Evolutionary conservation across 2,113 vertebrate species (phyloP).

Genomic region (Toxostoma redivivum): DNA sequence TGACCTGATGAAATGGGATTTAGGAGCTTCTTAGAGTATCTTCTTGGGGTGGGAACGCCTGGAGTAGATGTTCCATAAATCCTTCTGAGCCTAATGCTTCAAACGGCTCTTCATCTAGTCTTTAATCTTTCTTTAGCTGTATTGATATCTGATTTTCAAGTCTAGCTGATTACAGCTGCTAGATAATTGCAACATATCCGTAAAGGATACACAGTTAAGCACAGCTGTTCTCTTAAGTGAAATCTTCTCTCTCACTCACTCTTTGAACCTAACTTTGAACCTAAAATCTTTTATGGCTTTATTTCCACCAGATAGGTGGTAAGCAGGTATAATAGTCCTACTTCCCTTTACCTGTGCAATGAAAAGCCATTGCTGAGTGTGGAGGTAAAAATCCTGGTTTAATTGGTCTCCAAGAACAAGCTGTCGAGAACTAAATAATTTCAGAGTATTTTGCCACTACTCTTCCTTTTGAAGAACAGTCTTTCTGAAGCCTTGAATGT

Average conservation of each 20-base stretch:
- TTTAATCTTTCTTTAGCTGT: background rate
- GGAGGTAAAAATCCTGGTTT: slow-evolving; percentile 56
- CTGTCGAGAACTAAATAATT: slow-evolving; percentile 49
- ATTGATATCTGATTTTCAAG: background rate
- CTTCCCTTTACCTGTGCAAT: background rate
- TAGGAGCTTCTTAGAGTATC: background rate
- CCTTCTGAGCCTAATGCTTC: background rate
- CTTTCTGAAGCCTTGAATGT: background rate
- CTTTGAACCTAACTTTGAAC: slow-evolving; percentile 49
- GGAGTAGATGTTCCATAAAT: background rate
- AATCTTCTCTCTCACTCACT: slow-evolving; percentile 19
- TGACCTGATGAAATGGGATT: background rate
- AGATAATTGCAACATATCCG: background rate
- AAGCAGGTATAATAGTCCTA: background rate
- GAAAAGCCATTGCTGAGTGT: slow-evolving; percentile 53
- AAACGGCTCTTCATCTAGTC: background rate
- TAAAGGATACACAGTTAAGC: background rate
- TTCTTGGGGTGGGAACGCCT: background rate
- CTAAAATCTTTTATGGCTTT: slow-evolving; percentile 26
- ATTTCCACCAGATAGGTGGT: background rate
- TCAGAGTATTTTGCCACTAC: background rate
- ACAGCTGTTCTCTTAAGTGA: slow-evolving; percentile 14
- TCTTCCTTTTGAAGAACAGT: background rate
- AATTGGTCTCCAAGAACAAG: slow-evolving; percentile 54
- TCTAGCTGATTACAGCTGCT: background rate